phyloP scores from a whole-genome alignment of 2,888 invertebrate genomes.

The Lasioglossum oenotherae region DNA sequence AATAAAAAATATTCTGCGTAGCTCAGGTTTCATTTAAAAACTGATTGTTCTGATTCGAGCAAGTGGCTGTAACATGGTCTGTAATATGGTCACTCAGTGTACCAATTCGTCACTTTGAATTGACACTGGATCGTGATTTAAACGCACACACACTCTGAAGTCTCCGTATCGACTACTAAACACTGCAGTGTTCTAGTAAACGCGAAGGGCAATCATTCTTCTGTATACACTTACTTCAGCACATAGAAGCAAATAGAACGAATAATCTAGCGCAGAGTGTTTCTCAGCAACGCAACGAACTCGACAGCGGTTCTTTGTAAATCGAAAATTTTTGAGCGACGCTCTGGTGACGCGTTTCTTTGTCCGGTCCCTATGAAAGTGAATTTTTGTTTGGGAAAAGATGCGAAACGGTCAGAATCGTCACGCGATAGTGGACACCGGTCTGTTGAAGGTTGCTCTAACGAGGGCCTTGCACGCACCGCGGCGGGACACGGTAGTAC shows the following conservation, averaged over 20 bases:
- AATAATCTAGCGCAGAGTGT: background rate
- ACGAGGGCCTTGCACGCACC: background rate
- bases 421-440: conserved; percentile 6
- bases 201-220: background rate
- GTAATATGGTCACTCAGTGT: too few species aligned
- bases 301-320: background rate
- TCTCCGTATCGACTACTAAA: background rate
- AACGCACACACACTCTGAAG: background rate
- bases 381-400: background rate
- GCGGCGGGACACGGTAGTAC: background rate
- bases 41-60: too few species aligned
- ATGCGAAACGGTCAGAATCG: background rate
- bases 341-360: background rate
- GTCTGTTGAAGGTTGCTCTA: background rate
- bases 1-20: too few species aligned
- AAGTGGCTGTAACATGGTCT: too few species aligned
- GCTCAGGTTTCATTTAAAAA: background rate
- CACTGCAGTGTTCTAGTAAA: background rate
- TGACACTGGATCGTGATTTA: too few species aligned
- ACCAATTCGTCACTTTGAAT: too few species aligned
- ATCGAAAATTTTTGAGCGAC: background rate
- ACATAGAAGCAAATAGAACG: background rate
- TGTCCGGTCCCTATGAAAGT: background rate
- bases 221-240: background rate
- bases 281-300: background rate